phyloP scores from a whole-genome alignment of 2,113 vertebrate species.

The Apus apus region DNA sequence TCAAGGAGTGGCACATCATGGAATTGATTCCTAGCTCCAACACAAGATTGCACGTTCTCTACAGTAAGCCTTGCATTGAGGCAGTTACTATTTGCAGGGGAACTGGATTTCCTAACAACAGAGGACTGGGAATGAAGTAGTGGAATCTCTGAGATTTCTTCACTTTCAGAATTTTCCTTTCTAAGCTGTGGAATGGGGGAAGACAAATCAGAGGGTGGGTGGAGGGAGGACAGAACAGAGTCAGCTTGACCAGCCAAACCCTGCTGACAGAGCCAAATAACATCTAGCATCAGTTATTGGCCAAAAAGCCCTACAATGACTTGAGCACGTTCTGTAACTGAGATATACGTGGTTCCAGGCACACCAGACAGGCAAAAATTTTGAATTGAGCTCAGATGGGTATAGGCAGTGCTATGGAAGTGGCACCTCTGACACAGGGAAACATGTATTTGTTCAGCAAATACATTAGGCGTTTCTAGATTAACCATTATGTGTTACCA shows the following conservation, averaged over 20 bases:
- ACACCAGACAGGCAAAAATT: background rate
- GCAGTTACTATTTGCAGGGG: background rate
- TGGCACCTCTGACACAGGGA: background rate
- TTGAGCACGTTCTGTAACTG: accelerated
- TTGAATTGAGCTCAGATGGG: background rate
- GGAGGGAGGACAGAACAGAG: conserved; percentile 5
- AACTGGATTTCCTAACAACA: background rate
- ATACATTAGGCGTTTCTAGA: background rate
- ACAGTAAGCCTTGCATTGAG: background rate
- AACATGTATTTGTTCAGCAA: background rate
- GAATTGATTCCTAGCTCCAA: background rate
- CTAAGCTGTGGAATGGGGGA: background rate
- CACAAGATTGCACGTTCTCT: background rate
- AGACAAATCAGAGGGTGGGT: conserved; percentile 18
- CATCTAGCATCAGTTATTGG: background rate
- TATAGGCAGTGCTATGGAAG: background rate
- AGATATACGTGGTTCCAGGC: background rate
- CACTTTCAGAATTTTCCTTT: background rate
- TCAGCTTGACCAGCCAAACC: conserved; percentile 43
- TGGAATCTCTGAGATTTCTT: conserved; percentile 31
- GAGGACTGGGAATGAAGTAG: background rate
- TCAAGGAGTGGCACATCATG: background rate
- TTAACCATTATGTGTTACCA: background rate
- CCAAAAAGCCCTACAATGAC: background rate
- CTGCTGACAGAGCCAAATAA: background rate